Evolutionary conservation across 2,888 invertebrate species (phyloP).

Genomic region (Scaptomyza tumidula): DNA sequence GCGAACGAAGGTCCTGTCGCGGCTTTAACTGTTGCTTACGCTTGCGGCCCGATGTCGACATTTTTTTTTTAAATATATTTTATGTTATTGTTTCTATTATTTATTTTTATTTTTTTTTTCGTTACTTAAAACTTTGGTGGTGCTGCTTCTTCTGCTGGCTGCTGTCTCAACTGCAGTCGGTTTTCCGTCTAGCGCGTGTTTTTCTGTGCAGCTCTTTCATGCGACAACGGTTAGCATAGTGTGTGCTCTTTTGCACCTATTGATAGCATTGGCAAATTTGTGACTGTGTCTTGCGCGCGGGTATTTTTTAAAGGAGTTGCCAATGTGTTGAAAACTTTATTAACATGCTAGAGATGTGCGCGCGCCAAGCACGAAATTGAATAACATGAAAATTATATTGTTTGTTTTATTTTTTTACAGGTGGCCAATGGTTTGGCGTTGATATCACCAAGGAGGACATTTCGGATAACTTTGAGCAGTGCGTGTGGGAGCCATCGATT

Average conservation of each 20-base stretch:
- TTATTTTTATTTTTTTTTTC: no score
- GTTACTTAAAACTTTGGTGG: slow-evolving; percentile 21
- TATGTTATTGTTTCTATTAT: slow-evolving; percentile 13
- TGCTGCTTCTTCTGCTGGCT: background rate
- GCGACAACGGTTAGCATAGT: slow-evolving; percentile 32
- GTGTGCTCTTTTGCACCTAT: slow-evolving; percentile 65
- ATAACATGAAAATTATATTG: background rate
- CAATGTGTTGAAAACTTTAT: slow-evolving; percentile 29
- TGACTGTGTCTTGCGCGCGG: slow-evolving; percentile 53
- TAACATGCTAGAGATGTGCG: slow-evolving; percentile 22
- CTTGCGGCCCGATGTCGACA: slow-evolving; percentile 62
- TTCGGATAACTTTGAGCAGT: slow-evolving; percentile 95
- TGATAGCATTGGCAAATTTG: slow-evolving; percentile 26
- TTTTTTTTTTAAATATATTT: slow-evolving; percentile 14
- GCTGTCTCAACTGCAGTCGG: slow-evolving; percentile 27
- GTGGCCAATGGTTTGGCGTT: slow-evolving; percentile 96
- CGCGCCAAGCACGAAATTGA: background rate
- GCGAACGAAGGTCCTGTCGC: slow-evolving; percentile 56
- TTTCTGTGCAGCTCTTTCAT: slow-evolving; percentile 66
- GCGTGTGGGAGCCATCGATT: slow-evolving; percentile 99
- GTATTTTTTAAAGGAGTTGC: slow-evolving; percentile 48
- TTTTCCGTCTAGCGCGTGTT: slow-evolving; percentile 61
- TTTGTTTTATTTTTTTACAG: slow-evolving; percentile 84
- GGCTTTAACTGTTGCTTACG: slow-evolving; percentile 63
- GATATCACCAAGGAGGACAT: slow-evolving; percentile 97